Evolutionary conservation across 2,888 invertebrate genomes (phyloP), one percentile per base, ranked within the genome.

Genomic region (Anorthoa munda): DNA sequence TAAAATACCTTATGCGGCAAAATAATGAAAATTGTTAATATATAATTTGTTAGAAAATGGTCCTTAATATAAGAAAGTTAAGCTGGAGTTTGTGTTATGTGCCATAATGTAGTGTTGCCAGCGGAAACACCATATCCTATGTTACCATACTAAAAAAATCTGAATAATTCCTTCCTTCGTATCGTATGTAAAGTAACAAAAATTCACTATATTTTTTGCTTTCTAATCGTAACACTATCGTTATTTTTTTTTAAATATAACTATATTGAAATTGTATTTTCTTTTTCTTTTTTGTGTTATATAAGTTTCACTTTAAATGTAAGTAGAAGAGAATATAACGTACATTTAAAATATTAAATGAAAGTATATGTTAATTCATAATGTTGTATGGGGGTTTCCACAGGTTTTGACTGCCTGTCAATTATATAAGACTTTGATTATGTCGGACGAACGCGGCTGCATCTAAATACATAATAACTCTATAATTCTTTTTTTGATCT

Each of bases 41-140:
- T 79, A 76, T 82, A 68, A 77, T 82, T 84, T 84, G 79, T 86
- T 86, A 84, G 77, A 85, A 90, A 91, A 93, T 94, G 95, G 94
- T 95, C 95, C 95, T 95, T 95, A 95, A 94, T 95, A 94, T 95
- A 95, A 95, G 93, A 94, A 93, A 92, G 93, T 90, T 88, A 88
- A 87, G 93, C 88, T 91, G 91, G 89, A 90, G 90, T 90, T 92
- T 92, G 90, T 93, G 90, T 92, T 91, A 94, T 94, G 96, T 96
- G 96, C 96, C 96, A 96, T 96, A 96, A 91, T 90, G 90, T 82
- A 91, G 93, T 94, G 94, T 95, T 94, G 95, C 95, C 93, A 94
- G 92, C 95, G 94, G 93, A 93, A 93, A 94, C 95, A 95, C 95
- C 94, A 94, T 93, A 92, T 86, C 90, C 86, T 93, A 95, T 94